Base-by-base conservation (phyloP, 2,113 vertebrate species). In the Menidia beryllina region DNA sequence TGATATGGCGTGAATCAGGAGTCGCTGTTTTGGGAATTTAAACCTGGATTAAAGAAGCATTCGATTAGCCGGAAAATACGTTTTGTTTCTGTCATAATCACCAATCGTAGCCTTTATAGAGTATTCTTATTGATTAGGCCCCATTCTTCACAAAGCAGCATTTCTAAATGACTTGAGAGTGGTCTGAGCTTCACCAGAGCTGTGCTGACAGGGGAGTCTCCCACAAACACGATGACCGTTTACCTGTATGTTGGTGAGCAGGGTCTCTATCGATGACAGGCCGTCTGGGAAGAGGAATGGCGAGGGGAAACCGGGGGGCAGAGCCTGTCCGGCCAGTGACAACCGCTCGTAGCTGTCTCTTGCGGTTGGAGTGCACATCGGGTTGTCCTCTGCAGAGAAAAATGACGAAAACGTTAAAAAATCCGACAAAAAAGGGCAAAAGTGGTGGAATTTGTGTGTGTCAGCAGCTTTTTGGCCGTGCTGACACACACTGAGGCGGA, bases 251-350 rank as follows among this genome's bases (percentile, higher is more conserved):
- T 99, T 99, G 89, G 98, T 99, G 92, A 99, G 95, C 68, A 99
- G 96, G 51, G 97, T 99, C 94, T 99, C 97, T 96, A 98, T 99
- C 86, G 98, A 99, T 75, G 98, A 99, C 87, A 99, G 60, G 79
- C 97, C 97, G 71, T 99, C 98, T 70, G 98, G 97, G 89, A 99
- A 99, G 82, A 99, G 96, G 75, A 99, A 98, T 82, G 97, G 97
- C 88, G 98, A 97, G 25, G 97, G 97, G 84, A 99, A 99, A 69
- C 97, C 98, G 0, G 97, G 97, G 82, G 96, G 98, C 67, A 99
- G 94, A 61, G 93, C 94, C 83, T 98, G 98, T 86, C 97, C 95
- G 71, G 96, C 93, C 90, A 99, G 84, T 84, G 98, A 96, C 94
- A 98, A 93, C 94, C 97, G 95, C 93, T 99, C 98, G 84, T 98